phyloP scores from a whole-genome alignment of 2,888 invertebrate species.

The Drosophila peninsularis region DNA sequence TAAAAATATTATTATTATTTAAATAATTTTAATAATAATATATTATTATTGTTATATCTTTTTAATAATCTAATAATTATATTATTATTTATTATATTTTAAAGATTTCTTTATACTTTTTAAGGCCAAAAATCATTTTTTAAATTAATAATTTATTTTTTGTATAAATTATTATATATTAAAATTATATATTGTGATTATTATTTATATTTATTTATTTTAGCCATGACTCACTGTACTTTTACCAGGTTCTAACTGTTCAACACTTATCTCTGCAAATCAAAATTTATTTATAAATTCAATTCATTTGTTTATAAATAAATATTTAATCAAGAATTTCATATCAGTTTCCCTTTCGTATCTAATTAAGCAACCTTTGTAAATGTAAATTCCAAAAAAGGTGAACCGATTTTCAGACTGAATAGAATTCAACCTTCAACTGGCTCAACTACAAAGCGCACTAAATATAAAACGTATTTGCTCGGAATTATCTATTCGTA shows the following conservation, averaged over 20 bases:
- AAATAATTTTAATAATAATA: no score
- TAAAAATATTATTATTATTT: no score
- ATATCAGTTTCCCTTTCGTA: neutral
- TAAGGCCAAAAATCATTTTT: no score
- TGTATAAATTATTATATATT: no score
- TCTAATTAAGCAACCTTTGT: constrained; percentile 7
- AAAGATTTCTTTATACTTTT: no score
- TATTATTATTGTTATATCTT: neutral
- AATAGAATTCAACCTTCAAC: constrained; percentile 56
- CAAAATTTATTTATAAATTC: neutral
- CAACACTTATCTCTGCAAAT: neutral
- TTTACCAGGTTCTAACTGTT: neutral
- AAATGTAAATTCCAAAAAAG: constrained; percentile 1
- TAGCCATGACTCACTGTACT: neutral
- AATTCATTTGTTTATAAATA: neutral
- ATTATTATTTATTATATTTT: no score
- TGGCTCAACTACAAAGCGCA: constrained; percentile 46
- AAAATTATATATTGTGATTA: neutral
- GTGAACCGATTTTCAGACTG: constrained; percentile 7
- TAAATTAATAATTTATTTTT: no score
- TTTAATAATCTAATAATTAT: no score
- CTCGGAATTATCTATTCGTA: constrained; percentile 53
- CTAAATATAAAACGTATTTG: constrained; percentile 51
- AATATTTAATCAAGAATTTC: neutral
- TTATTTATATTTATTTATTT: neutral